Evolutionary conservation across 2,113 vertebrate species (phyloP).

Genomic region (Rhynchopsitta pachyrhyncha): DNA sequence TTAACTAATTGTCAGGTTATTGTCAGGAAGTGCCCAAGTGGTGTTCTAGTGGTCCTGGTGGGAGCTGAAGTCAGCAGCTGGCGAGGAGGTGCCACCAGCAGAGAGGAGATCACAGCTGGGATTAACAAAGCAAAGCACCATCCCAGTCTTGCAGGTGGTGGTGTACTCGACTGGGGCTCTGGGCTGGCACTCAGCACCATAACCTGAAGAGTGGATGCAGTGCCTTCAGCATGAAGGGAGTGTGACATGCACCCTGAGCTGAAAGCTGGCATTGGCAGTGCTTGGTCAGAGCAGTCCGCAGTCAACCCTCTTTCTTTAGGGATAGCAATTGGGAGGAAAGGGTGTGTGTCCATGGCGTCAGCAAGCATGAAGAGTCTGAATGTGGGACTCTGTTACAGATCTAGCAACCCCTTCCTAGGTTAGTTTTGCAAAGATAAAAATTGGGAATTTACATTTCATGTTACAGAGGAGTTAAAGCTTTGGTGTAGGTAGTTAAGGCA

Average conservation of each 20-base stretch:
- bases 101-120: not conserved
- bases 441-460: not conserved
- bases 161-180: rapidly evolving
- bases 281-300: not conserved
- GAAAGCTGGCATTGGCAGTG: rapidly evolving
- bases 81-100: not conserved
- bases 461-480: not conserved
- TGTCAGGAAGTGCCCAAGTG: not conserved
- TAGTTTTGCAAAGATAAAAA: not conserved
- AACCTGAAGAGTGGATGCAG: not conserved
- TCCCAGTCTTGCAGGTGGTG: not conserved
- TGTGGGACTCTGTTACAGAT: not conserved
- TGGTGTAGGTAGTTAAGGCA: not conserved
- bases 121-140: not conserved
- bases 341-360: rapidly evolving
- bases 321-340: rapidly evolving
- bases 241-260: rapidly evolving
- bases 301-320: not conserved
- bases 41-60: not conserved
- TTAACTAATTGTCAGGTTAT: not conserved
- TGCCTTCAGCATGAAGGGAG: not conserved
- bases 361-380: not conserved
- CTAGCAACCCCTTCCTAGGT: not conserved
- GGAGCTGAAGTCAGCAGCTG: not conserved
- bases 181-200: rapidly evolving